These are phyloP conservation scores for Psammodynastes pulverulentus DNA, from an alignment of 2,113 vertebrate genomes.

Conservation along the genomic window DNA sequence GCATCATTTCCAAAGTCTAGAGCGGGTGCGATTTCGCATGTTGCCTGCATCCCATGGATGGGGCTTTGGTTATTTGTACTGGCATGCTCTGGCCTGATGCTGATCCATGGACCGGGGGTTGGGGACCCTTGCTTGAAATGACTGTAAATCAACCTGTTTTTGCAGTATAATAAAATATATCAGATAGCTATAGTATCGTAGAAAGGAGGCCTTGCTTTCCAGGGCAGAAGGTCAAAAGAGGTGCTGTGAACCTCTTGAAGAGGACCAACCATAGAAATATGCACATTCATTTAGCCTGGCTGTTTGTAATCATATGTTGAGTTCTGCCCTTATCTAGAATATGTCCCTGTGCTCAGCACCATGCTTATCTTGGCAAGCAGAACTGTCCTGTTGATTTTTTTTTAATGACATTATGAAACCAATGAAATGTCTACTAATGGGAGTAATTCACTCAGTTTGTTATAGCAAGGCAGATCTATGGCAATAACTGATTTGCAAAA, in stretches of 20 bases:
- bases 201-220: neutral
- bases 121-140: neutral
- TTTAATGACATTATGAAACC: neutral
- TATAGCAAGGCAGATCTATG: neutral
- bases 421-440: neutral
- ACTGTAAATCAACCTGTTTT: neutral
- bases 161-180: neutral
- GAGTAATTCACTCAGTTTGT: neutral
- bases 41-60: too few relatives aligned
- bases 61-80: too few relatives aligned
- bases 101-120: neutral
- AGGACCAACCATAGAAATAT: neutral
- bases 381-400: neutral
- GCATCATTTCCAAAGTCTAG: neutral
- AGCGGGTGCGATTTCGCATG: too few relatives aligned
- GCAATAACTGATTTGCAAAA: neutral
- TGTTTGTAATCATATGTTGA: neutral
- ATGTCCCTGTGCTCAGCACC: neutral
- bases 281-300: neutral
- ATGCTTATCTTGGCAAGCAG: neutral
- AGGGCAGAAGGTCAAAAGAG: neutral
- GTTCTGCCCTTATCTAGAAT: neutral
- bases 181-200: neutral
- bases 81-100: too few relatives aligned
- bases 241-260: neutral